A percentile compares a stretch with the other conserved stretches of the same genome.
These are phyloP conservation scores for Butastur rufipennis DNA, from an alignment of 2,113 vertebrate genomes.

Conservation along the genomic window DNA sequence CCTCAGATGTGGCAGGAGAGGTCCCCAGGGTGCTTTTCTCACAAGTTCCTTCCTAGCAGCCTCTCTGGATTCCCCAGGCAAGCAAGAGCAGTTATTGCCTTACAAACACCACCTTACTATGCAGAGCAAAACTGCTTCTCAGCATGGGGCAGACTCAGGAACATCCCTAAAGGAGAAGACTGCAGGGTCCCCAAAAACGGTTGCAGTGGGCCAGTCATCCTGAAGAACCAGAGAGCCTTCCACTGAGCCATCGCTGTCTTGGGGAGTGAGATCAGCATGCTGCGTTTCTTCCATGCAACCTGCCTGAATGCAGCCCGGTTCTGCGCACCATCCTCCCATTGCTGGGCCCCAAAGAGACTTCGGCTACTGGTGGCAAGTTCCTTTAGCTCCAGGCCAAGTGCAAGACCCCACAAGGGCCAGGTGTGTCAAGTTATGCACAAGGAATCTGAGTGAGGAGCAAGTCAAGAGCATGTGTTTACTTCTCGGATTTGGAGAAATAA, in stretches of 20 bases:
- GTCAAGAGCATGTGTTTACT: neutral
- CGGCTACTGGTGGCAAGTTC: neutral
- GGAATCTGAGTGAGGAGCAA: neutral
- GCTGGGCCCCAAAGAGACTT: neutral
- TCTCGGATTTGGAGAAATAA: neutral
- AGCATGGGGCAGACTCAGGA: neutral
- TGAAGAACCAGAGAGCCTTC: neutral
- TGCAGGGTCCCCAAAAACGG: neutral
- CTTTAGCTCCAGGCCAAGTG: neutral
- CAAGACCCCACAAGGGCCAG: neutral
- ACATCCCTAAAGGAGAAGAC: neutral
- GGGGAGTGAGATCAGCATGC: neutral
- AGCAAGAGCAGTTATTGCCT: slow-evolving; percentile 3
- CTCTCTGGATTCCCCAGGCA: neutral
- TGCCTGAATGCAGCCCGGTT: neutral
- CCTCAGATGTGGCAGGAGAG: neutral
- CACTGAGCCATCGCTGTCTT: neutral
- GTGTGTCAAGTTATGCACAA: neutral
- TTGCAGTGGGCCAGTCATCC: neutral
- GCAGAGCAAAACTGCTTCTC: neutral
- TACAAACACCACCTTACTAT: neutral
- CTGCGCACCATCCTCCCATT: neutral
- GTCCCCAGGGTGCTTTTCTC: neutral
- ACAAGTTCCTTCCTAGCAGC: neutral
- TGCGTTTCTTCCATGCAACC: neutral